Percentiles rank a stretch among this genome's conserved stretches.
Conservation (phyloP, 2,888 invertebrate genomes). For the Cenopis cana region DNA sequence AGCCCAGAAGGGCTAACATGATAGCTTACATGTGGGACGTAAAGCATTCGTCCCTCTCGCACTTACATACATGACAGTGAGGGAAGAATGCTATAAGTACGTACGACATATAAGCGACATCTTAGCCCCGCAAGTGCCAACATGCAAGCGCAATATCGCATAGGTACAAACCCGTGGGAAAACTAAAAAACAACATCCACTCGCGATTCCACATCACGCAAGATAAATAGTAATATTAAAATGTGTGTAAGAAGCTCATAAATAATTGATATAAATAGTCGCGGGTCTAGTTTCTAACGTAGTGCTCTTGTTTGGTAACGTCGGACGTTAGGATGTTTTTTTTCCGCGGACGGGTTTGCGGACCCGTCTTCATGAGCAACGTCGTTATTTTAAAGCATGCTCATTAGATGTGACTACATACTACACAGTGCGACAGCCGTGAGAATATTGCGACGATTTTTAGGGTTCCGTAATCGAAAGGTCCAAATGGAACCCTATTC, state of each 20-base stretch:
- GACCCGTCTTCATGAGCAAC: conserved; percentile 16
- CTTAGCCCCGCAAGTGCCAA: conserved; percentile 5
- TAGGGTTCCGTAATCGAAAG: too few relatives aligned
- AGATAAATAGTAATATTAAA: conserved; percentile 34
- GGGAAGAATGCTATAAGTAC: too few relatives aligned
- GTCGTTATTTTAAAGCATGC: conserved; percentile 21
- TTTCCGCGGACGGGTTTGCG: conserved; percentile 7
- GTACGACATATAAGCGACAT: too few relatives aligned
- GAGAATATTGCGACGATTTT: background rate
- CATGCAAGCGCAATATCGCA: background rate
- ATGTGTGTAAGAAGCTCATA: conserved; percentile 35
- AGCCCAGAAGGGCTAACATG: too few relatives aligned
- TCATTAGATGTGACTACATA: conserved; percentile 17
- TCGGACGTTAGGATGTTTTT: conserved; percentile 22
- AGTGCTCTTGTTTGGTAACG: conserved; percentile 15
- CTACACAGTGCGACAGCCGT: background rate
- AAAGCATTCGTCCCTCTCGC: too few relatives aligned
- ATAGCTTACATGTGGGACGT: too few relatives aligned
- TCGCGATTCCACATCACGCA: conserved; percentile 9
- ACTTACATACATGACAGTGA: too few relatives aligned
- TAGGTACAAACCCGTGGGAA: conserved; percentile 21
- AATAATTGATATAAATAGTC: conserved; percentile 38
- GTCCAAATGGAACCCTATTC: too few relatives aligned
- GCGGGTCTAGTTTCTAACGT: conserved; percentile 35
- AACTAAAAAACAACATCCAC: conserved; percentile 17